A percentile compares a stretch with the other conserved stretches of the same genome.
phyloP scores from a whole-genome alignment of 1,140 invertebrate species.

The Lutraria rhynchaena region DNA sequence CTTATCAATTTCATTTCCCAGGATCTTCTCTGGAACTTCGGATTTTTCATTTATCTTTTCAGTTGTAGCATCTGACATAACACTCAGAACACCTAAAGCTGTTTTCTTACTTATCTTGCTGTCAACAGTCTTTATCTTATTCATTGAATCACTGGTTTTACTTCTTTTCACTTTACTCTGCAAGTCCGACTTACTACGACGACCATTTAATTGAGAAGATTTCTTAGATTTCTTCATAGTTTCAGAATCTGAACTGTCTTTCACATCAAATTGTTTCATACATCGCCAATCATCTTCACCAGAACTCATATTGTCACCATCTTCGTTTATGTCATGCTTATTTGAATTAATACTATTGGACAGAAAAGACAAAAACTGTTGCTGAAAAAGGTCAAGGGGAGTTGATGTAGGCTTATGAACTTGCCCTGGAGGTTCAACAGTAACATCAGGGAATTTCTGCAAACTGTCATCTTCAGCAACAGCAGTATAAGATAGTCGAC shows the following conservation, averaged over 20 bases:
- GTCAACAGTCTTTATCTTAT: no score
- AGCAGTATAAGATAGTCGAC: not conserved
- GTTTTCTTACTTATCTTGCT: no score
- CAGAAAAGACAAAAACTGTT: conserved; percentile 55
- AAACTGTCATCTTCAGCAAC: conserved; percentile 28
- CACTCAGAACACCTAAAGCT: no score
- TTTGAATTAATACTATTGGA: conserved; percentile 26
- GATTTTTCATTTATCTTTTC: no score
- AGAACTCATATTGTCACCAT: not conserved
- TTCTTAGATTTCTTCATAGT: not conserved
- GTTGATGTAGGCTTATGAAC: not conserved
- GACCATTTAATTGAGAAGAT: no score
- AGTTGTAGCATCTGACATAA: no score
- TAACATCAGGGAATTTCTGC: not conserved
- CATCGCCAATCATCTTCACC: not conserved
- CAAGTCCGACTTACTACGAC: no score
- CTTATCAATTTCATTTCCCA: no score
- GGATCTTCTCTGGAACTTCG: no score
- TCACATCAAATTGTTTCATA: not conserved
- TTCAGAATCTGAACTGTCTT: not conserved
- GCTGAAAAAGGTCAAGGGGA: conserved; percentile 37
- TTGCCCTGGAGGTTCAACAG: not conserved
- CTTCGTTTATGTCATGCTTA: not conserved
- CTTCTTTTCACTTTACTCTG: no score
- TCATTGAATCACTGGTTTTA: no score